Base-by-base conservation (phyloP, 2,888 invertebrate species). In the Gnatocerus cornutus region DNA sequence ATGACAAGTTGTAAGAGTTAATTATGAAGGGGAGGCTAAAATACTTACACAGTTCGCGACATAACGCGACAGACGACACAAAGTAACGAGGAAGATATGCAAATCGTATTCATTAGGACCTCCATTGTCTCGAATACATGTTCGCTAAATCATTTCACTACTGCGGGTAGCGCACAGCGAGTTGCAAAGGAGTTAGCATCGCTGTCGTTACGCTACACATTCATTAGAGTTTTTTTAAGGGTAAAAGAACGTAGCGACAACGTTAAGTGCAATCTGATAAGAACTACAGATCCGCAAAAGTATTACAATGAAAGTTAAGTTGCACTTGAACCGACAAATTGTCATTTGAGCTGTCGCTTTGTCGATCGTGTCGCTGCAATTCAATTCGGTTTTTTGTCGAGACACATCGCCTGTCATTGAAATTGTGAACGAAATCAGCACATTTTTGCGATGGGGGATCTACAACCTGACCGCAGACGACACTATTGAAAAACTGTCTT, bases 51-150 rank as follows among this genome's bases (percentile, higher is more conserved):
- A 79, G 76, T 79, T 74, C 73, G 76, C 76, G 77, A 78, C 77
- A 74, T 80, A 78, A 79, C 80, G 78, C 79, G 79, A 79, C 77
- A 78, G 77, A 73, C 73, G 75, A 77, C 80, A 81, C 79, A 79
- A 81, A 82, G 80, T 83, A 83, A 84, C 80, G 82, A 81, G 80
- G 78, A 81, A 83, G 82, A 82, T 82, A 83, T 83, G 83, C 82
- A 82, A 83, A 83, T 83, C 76, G 79, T 77, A 77, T 81, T 81
- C 82, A 82, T 83, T 81, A 81, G 78, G 79, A 78, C 77, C 79
- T 77, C 79, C 79, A 81, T 79, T 82, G 81, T 80, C 81, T 83
- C 79, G 78, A 79, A 78, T 82, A 77, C 79, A 80, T 79, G 80
- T 80, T 80, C 80, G 78, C 68, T 74, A 77, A 77, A 77, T 73